Evolutionary conservation across 2,113 vertebrate species (phyloP).

Genomic region (Nibea albiflora): DNA sequence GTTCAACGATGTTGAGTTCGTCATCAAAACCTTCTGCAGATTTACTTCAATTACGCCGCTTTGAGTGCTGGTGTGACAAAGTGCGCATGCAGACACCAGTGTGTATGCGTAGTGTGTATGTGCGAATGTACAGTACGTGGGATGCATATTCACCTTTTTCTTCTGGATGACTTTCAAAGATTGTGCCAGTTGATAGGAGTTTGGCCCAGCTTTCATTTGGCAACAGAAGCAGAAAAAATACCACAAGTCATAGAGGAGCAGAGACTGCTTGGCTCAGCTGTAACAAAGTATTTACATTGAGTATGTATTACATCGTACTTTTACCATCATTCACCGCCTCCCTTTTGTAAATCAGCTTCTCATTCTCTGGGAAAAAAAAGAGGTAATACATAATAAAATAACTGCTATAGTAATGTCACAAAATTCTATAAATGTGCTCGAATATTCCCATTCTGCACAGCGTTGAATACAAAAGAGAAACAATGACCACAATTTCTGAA

Average conservation of each 20-base stretch:
- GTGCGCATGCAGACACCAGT: background rate
- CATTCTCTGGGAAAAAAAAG: constrained; percentile 30
- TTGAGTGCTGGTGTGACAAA: background rate
- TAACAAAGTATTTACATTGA: constrained; percentile 46
- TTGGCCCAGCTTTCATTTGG: constrained; percentile 71
- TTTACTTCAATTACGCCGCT: background rate
- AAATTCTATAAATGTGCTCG: background rate
- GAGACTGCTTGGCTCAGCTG: constrained; percentile 67
- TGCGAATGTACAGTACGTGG: constrained; percentile 49
- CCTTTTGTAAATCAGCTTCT: constrained; percentile 31
- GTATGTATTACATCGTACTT: constrained; percentile 44
- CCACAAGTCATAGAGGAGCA: constrained; percentile 56
- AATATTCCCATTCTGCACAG: background rate
- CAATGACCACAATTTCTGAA: background rate
- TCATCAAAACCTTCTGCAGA: background rate
- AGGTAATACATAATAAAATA: constrained; percentile 11
- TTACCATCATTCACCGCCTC: constrained; percentile 46
- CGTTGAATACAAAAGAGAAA: constrained; percentile 7
- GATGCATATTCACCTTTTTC: constrained; percentile 67
- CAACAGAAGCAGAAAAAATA: constrained; percentile 64
- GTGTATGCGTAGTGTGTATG: constrained; percentile 18
- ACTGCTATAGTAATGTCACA: background rate
- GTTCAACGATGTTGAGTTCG: background rate
- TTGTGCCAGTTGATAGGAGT: constrained; percentile 66
- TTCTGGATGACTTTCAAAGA: constrained; percentile 82